Evolutionary conservation across 2,888 invertebrate genomes (phyloP), one percentile per base, ranked within the genome.

Genomic region (Phlogophora meticulosa): DNA sequence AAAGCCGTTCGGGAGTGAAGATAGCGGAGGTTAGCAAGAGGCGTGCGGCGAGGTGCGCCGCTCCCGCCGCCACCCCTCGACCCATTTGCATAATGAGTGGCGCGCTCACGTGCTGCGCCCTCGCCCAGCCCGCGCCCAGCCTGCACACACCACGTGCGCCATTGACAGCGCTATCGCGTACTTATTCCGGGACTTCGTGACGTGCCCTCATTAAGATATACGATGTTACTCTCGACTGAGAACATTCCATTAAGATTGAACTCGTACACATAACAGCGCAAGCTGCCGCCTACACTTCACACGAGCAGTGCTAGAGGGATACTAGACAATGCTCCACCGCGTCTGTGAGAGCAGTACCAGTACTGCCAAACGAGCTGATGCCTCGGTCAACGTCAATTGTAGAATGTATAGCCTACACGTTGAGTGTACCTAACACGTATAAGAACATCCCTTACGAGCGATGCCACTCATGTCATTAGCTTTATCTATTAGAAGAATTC

Each of bases 11-110:
- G 49, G 43, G 22, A 70, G 61, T 38, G 38, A 58, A 67, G 70
- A 74, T 67, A 72, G 58, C 52, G 43, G 69, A 70, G 63, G 51
- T 42, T 67, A 51, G 40, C 51, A 34, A 45, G 62, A 56, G 56
- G 53, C 52, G 68, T 20, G 61, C 56, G 58, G 57, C 60, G 70
- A 70, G 80, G 73, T 72, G 74, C 60, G 45, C 57, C 72, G 22
- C 66, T 34, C 56, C 55, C 48, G 56, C 63, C 43, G 45, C 56
- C 79, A 65, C 83, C 80, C 78, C 81, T 83, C 90, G 90, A 87
- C 90, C 91, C 87, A 91, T 91, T 93, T 93, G 90, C 92, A 93
- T 93, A 91, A 91, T 91, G 88, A 91, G 90, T 78, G 79, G 76
- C 76, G 82, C 74, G 72, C 81, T 75, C 76, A 77, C 76, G 78